These are phyloP conservation scores for Dipodomys stephensi DNA, from an alignment of 2,113 vertebrate genomes.

Conservation along the genomic window DNA sequence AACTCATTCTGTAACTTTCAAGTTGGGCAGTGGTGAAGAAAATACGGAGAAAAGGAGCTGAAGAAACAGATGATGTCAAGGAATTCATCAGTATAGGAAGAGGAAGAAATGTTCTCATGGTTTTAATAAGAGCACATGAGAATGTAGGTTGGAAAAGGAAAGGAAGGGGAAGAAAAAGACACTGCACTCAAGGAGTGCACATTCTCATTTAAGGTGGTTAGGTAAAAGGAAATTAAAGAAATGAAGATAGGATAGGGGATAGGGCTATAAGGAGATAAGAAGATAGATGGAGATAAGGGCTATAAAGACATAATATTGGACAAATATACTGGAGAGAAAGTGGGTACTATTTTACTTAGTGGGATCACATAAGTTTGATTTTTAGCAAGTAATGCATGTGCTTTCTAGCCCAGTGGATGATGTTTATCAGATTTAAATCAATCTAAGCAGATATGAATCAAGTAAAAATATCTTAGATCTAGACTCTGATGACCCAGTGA, in stretches of 20 bases:
- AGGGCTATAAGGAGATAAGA: background rate
- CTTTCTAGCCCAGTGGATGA: background rate
- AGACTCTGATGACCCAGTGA: background rate
- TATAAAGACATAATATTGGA: background rate
- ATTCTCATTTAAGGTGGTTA: background rate
- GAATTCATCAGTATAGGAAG: background rate
- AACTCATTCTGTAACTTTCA: background rate
- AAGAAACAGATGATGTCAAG: background rate
- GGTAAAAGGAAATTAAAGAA: background rate
- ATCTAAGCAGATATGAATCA: background rate
- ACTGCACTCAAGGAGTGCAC: background rate
- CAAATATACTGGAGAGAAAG: background rate
- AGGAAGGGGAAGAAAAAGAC: background rate
- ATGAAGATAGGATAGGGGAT: background rate
- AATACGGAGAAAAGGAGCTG: background rate
- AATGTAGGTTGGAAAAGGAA: background rate
- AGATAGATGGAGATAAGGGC: background rate
- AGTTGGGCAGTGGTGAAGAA: no score
- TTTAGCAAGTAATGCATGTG: background rate
- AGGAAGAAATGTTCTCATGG: background rate
- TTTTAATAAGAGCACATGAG: background rate
- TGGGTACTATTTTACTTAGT: background rate
- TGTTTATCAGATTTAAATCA: background rate
- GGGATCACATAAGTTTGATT: background rate
- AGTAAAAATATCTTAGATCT: background rate